A percentile compares a stretch with the other conserved stretches of the same genome.
phyloP scores from a whole-genome alignment of 2,113 vertebrate species.

The Mungos mungo region DNA sequence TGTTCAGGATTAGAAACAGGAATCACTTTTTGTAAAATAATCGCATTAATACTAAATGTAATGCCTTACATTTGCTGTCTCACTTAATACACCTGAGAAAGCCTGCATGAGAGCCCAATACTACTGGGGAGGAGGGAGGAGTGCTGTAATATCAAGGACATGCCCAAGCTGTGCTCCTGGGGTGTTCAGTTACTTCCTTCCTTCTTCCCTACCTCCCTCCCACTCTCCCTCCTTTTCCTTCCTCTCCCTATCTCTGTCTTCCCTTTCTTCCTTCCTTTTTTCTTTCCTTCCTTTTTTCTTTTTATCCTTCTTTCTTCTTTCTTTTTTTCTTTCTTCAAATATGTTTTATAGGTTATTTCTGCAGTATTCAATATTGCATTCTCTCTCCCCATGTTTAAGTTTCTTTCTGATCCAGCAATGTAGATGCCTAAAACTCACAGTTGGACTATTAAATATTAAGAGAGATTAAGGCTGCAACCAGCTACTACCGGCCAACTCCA shows the following conservation, averaged over 20 bases:
- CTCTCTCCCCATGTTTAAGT: neutral
- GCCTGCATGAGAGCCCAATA: neutral
- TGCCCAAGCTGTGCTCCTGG: neutral
- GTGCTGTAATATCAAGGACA: neutral
- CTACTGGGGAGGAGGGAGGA: neutral
- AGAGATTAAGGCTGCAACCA: neutral
- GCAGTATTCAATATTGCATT: neutral
- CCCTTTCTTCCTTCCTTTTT: neutral
- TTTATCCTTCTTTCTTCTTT: neutral
- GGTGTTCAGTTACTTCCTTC: neutral
- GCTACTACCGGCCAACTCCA: neutral
- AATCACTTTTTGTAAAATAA: neutral
- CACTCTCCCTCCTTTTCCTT: neutral
- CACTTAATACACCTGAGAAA: neutral
- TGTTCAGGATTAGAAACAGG: neutral
- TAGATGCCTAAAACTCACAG: neutral
- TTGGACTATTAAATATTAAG: neutral
- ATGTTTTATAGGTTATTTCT: neutral
- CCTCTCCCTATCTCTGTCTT: neutral
- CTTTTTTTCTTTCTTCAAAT: neutral
- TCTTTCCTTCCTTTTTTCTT: no score
- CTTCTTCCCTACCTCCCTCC: neutral
- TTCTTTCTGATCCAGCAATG: neutral
- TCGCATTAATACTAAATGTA: neutral
- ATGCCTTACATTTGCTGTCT: neutral